Evolutionary conservation across 1,140 invertebrate species (phyloP), one percentile per base, ranked within the genome.

Genomic region (Riptortus pedestris): DNA sequence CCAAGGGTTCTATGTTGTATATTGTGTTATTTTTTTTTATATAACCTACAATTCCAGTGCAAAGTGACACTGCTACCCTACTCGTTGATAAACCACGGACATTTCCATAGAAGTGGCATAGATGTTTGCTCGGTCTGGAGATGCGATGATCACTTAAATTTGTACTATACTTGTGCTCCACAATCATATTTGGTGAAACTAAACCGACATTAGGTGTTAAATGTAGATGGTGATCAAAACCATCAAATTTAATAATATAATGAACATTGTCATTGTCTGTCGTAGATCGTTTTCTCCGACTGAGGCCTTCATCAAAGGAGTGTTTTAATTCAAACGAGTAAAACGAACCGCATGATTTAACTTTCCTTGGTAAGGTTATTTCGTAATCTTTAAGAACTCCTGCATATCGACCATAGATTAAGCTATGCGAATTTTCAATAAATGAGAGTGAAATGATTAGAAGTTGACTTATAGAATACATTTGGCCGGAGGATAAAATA

Each of bases 101-200:
- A 66, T 81, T 75, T 60, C 90, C 90, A 47, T 81, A 82, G 74
- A 84, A 91, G 76, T 91, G 87, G 72, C 90, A 93, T 61, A 63
- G 52, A 45, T 66, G 65, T 26, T 59, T 66, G 9, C 28, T 33
- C 11, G 61, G 65, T n/a, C 7, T 26, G 28, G 9, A 2, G 28
- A 66, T 62, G 22, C 26, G 31, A 16, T 20, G 20, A 14, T 47
- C 24, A 1, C 27, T 27, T 1, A 66, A 5, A 31, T 66, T 62
- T 2, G 28, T 57, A 11, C 47, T 28, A n/a, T 2, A 38, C 9
- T 28, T 16, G 20, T 43, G 28, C 16, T 61, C 60, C 11, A 66
- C 60, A n/a, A 58, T 20, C 47, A 62, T 27, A 20, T 48, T 52
- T 4, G 65, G 60, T 5, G 60, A 62, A 2, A 27, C 29, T 14